A percentile compares a stretch with the other conserved stretches of the same genome.
Evolutionary conservation across 2,797 vertebrate genomes (phyloP).

Genomic region (Amblyopsis hoosieri): DNA sequence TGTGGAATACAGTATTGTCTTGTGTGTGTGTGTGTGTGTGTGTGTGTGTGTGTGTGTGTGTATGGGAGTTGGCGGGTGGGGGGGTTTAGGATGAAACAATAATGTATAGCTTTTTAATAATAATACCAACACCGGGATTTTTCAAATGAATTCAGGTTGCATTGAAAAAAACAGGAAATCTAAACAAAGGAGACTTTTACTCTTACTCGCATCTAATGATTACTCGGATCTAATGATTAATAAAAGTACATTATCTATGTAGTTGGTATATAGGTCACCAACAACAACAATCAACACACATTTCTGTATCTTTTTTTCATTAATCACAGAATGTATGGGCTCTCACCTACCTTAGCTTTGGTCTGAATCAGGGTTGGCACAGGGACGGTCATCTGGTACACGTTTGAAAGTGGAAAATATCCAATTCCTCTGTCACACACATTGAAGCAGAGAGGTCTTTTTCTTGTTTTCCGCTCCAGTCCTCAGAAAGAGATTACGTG

Average conservation of each 20-base stretch:
- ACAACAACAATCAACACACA: slow-evolving; percentile 8
- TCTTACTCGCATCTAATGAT: slow-evolving; percentile 49
- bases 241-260: slow-evolving; percentile 24
- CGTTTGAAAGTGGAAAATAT: slow-evolving; percentile 75
- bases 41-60: too few species aligned
- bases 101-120: too few species aligned
- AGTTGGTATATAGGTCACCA: slow-evolving; percentile 31
- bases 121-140: too few species aligned
- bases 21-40: too few species aligned
- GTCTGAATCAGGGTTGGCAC: slow-evolving; percentile 74
- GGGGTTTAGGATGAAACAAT: too few species aligned
- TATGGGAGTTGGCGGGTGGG: too few species aligned
- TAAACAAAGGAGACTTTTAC: too few species aligned
- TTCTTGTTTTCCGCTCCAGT: slow-evolving; percentile 60
- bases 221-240: slow-evolving; percentile 52
- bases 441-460: slow-evolving; percentile 75
- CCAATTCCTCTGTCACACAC: slow-evolving; percentile 77
- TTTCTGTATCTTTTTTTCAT: background rate
- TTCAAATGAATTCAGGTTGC: too few species aligned
- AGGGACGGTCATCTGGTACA: slow-evolving; percentile 82
- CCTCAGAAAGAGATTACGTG: slow-evolving; percentile 50
- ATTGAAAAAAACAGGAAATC: too few species aligned
- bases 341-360: slow-evolving; percentile 77
- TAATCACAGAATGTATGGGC: background rate
- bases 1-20: too few species aligned